Base-by-base conservation (phyloP, 2,888 invertebrate species). In the Polietes domitor region DNA sequence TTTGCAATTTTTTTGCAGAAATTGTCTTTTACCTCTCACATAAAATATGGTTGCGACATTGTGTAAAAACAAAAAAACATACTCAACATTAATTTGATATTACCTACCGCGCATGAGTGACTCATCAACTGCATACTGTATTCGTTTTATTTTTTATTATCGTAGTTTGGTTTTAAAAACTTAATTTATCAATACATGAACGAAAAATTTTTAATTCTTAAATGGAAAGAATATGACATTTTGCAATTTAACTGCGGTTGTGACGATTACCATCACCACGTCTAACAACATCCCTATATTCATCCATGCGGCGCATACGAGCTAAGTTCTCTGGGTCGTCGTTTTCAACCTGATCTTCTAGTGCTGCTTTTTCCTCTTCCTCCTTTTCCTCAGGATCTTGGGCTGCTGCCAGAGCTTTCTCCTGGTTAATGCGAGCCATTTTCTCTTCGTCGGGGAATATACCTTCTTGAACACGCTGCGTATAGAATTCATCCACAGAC, bases 401-500 rank as follows among this genome's bases (percentile, higher is more conserved):
- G 24, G 89, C 89, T 82, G 91, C 86, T 84, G 91, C 90, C 28
- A 91, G 86, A 15, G 88, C 88, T 73, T 90, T 89, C 12, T 88
- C 89, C 61, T 89, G 88, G 86, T 91, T 91, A 84, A 91, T 91
- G 83, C 88, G 88, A 0, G 87, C 89, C 71, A 89, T 89, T 81
- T 92, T 90, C 47, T 91, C 87, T 7, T 93, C 93, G 88, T 93
- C 93, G 0, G 94, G 94, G 86, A 94, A 94, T 93, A 95, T 93
- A 88, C 97, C 97, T 55, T 96, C 96, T 77, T 93, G 93, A 0
- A 96, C 95, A 83, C 97, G 94, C 90, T 98, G 95, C 79, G 98
- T 96, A 91, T 98, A 99, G 93, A 98, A 98, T 93, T 99, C 99
- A 89, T 98, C 96, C 0, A 99, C 97, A 0, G 98, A 98, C 94